Percentiles rank a stretch among this genome's conserved stretches.
phyloP scores from a whole-genome alignment of 2,797 vertebrate species.

The Esox masquinongy region DNA sequence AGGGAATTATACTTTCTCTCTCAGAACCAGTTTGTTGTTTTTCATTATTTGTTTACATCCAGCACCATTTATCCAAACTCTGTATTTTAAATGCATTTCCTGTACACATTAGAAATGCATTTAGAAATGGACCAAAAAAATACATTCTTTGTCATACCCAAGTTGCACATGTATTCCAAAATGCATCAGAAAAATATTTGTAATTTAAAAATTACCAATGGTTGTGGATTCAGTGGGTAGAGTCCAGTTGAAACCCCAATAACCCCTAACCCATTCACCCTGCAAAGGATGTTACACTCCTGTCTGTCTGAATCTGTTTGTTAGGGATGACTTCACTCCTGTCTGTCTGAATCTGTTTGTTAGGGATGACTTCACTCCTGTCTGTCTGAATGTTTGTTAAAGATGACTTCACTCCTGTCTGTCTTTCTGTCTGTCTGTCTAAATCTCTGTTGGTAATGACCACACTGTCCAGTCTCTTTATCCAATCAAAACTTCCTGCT shows the following conservation, averaged over 20 bases:
- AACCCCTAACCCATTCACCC: constrained; percentile 18
- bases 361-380: constrained; percentile 24
- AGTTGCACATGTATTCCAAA: no score
- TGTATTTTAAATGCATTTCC: no score
- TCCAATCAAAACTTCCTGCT: constrained; percentile 12
- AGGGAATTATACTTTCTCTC: neutral
- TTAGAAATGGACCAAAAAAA: no score
- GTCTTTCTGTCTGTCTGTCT: no score
- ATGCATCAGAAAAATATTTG: no score
- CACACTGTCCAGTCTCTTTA: no score
- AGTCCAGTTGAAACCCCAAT: no score
- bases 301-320: constrained; percentile 45
- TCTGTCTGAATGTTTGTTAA: constrained; percentile 46
- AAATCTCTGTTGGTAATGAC: neutral
- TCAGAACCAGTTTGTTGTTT: neutral
- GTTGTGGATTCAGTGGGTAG: no score
- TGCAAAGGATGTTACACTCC: constrained; percentile 4
- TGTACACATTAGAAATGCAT: no score
- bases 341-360: constrained; percentile 46
- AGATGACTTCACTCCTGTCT: constrained; percentile 23
- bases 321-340: constrained; percentile 28
- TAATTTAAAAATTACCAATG: no score
- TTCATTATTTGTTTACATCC: neutral
- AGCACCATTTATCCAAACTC: no score
- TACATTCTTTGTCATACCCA: no score